phyloP scores from a whole-genome alignment of 2,797 vertebrate genomes.

The Chaunax sp. region DNA sequence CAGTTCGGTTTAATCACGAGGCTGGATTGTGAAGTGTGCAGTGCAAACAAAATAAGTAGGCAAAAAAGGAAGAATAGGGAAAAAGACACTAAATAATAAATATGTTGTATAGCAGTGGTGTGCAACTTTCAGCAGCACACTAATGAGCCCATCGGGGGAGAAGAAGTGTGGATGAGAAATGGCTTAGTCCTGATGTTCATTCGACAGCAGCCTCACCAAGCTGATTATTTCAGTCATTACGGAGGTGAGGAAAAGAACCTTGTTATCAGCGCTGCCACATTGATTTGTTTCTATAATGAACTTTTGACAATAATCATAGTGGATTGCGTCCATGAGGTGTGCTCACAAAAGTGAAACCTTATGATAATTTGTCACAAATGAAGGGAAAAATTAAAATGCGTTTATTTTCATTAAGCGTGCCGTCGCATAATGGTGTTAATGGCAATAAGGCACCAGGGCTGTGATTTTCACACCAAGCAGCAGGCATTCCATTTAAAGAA shows the following conservation, averaged over 20 bases:
- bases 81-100: constrained; percentile 64
- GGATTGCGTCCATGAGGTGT: constrained; percentile 9
- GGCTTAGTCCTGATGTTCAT: constrained; percentile 52
- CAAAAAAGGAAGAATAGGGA: constrained; percentile 8
- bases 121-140: constrained; percentile 50
- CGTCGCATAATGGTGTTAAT: constrained; percentile 9
- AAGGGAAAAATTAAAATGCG: neutral
- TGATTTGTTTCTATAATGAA: constrained; percentile 51
- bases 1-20: constrained; percentile 15
- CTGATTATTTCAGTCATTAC: constrained; percentile 70
- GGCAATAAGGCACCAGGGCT: constrained; percentile 21
- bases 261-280: constrained; percentile 51
- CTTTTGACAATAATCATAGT: constrained; percentile 48
- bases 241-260: constrained; percentile 50
- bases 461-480: constrained; percentile 2
- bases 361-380: constrained; percentile 21
- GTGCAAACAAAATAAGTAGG: constrained; percentile 24
- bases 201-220: constrained; percentile 56
- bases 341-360: constrained; percentile 5
- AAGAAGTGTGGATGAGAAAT: constrained; percentile 53
- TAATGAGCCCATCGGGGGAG: constrained; percentile 72
- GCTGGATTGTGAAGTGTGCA: constrained; percentile 9
- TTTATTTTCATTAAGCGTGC: constrained; percentile 31
- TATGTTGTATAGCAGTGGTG: constrained; percentile 43
- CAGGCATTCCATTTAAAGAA: neutral